Evolutionary conservation across 2,797 vertebrate species (phyloP).

Genomic region (Sparus aurata): DNA sequence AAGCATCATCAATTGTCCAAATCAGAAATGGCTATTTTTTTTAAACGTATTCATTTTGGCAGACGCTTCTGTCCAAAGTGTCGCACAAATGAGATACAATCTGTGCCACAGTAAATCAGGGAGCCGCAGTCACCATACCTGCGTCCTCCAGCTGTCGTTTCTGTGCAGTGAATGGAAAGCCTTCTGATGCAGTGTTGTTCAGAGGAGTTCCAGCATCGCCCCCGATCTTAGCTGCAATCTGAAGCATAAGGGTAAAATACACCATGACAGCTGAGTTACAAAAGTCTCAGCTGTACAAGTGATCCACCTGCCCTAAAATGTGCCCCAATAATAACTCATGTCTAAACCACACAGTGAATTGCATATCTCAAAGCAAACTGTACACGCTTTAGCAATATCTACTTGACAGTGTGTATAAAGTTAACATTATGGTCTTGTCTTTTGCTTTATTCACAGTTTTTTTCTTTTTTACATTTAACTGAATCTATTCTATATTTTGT

Average conservation of each 20-base stretch:
- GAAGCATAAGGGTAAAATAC: constrained; percentile 11
- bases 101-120: neutral
- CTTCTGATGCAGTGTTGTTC: constrained; percentile 84
- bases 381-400: neutral
- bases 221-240: constrained; percentile 85
- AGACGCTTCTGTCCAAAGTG: neutral
- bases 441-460: neutral
- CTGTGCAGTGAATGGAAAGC: constrained; percentile 88
- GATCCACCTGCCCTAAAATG: neutral
- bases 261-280: neutral
- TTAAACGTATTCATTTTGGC: neutral
- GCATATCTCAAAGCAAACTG: neutral
- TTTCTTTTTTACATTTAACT: neutral
- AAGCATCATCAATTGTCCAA: neutral
- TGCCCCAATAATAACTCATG: too few species aligned
- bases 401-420: neutral
- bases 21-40: neutral
- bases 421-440: neutral
- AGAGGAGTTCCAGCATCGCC: constrained; percentile 76
- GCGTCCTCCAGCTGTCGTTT: constrained; percentile 86
- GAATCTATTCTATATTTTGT: neutral
- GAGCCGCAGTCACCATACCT: constrained; percentile 55
- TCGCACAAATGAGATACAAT: neutral
- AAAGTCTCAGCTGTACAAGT: neutral
- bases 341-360: neutral